phyloP scores from a whole-genome alignment of 2,113 vertebrate genomes.

The Alectura lathami region DNA sequence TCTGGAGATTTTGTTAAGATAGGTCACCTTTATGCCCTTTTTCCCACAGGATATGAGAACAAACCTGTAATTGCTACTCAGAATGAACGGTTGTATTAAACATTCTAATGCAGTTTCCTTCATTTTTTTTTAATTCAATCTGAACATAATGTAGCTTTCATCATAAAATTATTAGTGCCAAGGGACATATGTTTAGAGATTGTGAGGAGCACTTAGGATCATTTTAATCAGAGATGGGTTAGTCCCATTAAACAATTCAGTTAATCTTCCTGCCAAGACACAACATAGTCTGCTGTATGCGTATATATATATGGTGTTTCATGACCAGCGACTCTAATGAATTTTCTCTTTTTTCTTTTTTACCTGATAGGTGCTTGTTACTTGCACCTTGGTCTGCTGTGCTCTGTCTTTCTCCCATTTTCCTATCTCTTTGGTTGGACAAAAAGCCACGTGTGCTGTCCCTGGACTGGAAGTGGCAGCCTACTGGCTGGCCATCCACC shows the following conservation, averaged over 20 bases:
- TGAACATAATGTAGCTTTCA: constrained; percentile 18
- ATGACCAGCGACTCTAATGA: not conserved
- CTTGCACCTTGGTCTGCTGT: not conserved
- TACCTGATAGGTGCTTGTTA: not conserved
- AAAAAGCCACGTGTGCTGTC: not conserved
- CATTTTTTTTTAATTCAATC: constrained; percentile 6
- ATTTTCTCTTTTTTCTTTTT: not conserved
- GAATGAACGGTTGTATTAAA: constrained; percentile 14
- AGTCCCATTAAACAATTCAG: constrained; percentile 18
- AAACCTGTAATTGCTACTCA: not conserved
- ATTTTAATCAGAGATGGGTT: constrained; percentile 7
- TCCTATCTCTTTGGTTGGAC: not conserved
- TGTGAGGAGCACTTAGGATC: constrained; percentile 12
- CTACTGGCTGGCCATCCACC: not conserved
- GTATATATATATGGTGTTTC: not conserved
- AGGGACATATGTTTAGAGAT: constrained; percentile 7
- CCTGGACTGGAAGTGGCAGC: not conserved
- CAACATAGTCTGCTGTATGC: not conserved
- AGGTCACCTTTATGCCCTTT: not conserved
- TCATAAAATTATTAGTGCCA: constrained; percentile 22
- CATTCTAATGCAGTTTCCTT: constrained; percentile 40
- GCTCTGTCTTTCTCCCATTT: not conserved
- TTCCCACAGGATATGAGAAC: not conserved
- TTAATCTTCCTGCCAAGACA: not conserved
- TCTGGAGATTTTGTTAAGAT: constrained; percentile 20